Base-by-base conservation (phyloP, 2,113 vertebrate genomes). In the Drymodes brunneopygia region DNA sequence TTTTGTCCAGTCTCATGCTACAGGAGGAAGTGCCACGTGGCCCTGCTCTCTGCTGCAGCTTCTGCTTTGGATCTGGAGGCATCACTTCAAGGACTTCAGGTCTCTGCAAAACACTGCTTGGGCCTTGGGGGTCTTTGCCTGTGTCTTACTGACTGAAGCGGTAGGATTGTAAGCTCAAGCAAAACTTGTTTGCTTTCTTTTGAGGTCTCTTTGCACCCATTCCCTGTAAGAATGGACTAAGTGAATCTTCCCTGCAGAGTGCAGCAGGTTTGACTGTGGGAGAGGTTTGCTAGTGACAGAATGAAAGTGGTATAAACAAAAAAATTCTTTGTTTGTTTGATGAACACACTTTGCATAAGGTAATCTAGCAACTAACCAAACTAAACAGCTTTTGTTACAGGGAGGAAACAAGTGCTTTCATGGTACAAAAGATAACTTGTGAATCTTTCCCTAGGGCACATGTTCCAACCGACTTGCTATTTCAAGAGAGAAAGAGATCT, bases 321-420 rank as follows among this genome's bases (percentile, higher is more conserved):
- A 25, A 36, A 67, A 48, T 6, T 53, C 77, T 57, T 69, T 67
- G 51, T 57, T 67, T 64, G 51, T 84, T 89, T 85, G 69, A 85
- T 42, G 66, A 85, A 53, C n/a, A 79, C 40, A 21, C 27, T 82
- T 91, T 69, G 50, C 29, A 61, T 57, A 87, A 87, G 91, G 67
- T 48, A 51, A 90, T 81, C 48, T 78, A 94, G 23, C 60, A 95
- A 69, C 27, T 65, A 82, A 82, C 45, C 71, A 91, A 89, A 71
- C n/a, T 47, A 79, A 90, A 75, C 61, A 89, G 25, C 57, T 65
- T 85, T 64, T 75, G 61, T 57, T 91, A 73, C 57, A 89, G 40
- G 89, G 71, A 82, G 70, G 70, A 92, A 95, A 71, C 48, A 89
- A 94, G 91, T 85, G 29, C 75, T 94, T 94, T 86, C 15, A 50